These are phyloP conservation scores for Eristalis pertinax DNA, from an alignment of 2,888 invertebrate genomes.

Conservation along the genomic window DNA sequence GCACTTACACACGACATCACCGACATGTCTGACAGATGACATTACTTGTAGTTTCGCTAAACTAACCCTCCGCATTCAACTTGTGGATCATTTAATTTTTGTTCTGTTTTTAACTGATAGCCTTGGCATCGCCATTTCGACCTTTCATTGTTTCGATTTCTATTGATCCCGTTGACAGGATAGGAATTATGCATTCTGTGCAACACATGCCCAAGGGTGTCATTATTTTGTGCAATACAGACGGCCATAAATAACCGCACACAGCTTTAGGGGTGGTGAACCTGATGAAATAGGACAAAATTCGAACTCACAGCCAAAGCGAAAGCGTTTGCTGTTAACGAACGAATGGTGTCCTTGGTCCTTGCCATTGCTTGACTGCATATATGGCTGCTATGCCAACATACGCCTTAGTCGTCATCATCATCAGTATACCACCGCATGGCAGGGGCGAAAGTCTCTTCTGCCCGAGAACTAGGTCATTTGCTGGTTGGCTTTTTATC, in stretches of 20 bases:
- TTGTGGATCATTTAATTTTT: neutral
- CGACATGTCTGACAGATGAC: slow-evolving; percentile 6
- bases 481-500: slow-evolving; percentile 33
- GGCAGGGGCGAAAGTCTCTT: slow-evolving; percentile 34
- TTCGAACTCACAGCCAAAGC: neutral
- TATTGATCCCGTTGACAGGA: slow-evolving; percentile 35
- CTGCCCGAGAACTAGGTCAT: slow-evolving; percentile 54
- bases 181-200: slow-evolving; percentile 12
- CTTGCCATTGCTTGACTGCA: slow-evolving; percentile 29
- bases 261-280: neutral
- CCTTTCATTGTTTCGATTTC: neutral
- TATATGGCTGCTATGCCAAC: neutral
- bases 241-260: slow-evolving; percentile 22
- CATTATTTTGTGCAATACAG: slow-evolving; percentile 1
- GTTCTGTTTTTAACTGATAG: neutral
- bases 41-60: slow-evolving; percentile 20
- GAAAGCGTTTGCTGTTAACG: slow-evolving; percentile 25
- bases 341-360: slow-evolving; percentile 46
- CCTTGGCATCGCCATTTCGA: neutral
- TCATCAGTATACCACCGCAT: neutral
- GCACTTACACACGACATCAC: neutral
- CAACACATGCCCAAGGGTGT: slow-evolving; percentile 32
- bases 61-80: neutral
- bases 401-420: slow-evolving; percentile 16
- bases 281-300: slow-evolving; percentile 1